Evolutionary conservation across 2,888 invertebrate species (phyloP).

Genomic region (Perizoma flavofasciatum): DNA sequence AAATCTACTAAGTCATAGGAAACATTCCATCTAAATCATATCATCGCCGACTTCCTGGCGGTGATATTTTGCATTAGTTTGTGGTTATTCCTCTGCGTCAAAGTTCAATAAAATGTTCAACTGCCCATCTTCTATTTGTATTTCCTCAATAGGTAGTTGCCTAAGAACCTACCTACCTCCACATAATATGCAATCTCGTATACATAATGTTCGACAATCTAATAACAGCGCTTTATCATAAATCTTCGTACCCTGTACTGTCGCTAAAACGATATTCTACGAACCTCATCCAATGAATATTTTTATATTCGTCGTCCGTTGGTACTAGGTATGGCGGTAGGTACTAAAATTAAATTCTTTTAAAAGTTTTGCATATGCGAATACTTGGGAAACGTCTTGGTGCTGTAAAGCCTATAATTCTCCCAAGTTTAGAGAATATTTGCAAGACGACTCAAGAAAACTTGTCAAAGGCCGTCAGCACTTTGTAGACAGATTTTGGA

Average conservation of each 20-base stretch:
- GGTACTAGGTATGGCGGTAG: constrained; percentile 22
- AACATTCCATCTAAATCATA: too few species aligned
- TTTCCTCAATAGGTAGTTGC: too few species aligned
- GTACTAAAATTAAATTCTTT: constrained; percentile 51
- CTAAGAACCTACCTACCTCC: too few species aligned
- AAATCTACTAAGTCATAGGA: too few species aligned
- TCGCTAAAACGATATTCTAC: constrained; percentile 32
- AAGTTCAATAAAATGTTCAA: too few species aligned
- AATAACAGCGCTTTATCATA: constrained; percentile 38
- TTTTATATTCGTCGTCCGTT: constrained; percentile 17
- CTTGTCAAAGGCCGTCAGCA: constrained; percentile 42
- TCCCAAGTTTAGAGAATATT: constrained; percentile 38
- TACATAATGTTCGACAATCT: constrained; percentile 33
- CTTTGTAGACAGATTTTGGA: constrained; percentile 24
- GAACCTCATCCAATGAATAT: constrained; percentile 30
- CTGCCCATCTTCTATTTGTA: too few species aligned
- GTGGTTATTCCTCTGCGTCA: too few species aligned
- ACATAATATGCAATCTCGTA: not conserved
- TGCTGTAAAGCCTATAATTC: constrained; percentile 36
- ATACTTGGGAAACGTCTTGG: constrained; percentile 45
- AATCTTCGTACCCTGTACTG: constrained; percentile 30
- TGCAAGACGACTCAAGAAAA: constrained; percentile 41
- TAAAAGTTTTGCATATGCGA: constrained; percentile 41
- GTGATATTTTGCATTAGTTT: too few species aligned
- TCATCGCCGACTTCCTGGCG: too few species aligned